Base-by-base conservation (phyloP, 23 tunicate species). In the Styela clava region DNA sequence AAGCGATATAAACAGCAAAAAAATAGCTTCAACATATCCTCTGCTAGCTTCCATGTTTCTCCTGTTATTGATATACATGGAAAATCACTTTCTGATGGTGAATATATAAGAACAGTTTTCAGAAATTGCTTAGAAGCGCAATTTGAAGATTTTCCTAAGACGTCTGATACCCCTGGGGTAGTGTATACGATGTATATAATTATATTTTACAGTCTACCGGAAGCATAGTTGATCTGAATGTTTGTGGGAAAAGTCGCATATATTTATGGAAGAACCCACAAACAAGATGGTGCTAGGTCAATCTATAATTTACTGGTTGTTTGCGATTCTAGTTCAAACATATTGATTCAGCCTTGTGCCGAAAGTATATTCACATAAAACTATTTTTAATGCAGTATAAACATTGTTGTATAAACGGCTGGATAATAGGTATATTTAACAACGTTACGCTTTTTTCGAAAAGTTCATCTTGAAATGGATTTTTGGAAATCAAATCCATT, bases 61-160 rank as follows among this genome's bases (percentile, higher is more conserved):
- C 73, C 74, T 74, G 26, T 72, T 74, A 84, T 84, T 84, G 82
- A 82, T 84, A 56, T 74, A 73, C 74, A 74, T 84, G 82, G 87
- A 61, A 84, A 84, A 76, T 73, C 82, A 31, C 74, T 84, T 84
- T 69, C 87, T 84, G 87, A 76, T 74, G 87, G 87, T 34, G 87
- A 28, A 3, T 74, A 74, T 34, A 25, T 84, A 74, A 84, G 74
- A 84, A 28, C 74, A 74, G 87, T 27, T 64, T 74, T 62, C 33
- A 44, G 37, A 72, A 83, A 34, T 3, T 83, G 79, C 26, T 72
- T 68, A 72, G 69, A 83, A 35, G 27, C 72, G 82, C 63, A 74
- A 51, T 84, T 84, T 84, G 82, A 69, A 62, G 87, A 84, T 63
- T 84, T 84, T 82, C 62, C 74, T 74, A 84, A 84, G 61, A 61